Evolutionary conservation across 2,888 invertebrate genomes (phyloP).

Genomic region (Alloplasta piceator): DNA sequence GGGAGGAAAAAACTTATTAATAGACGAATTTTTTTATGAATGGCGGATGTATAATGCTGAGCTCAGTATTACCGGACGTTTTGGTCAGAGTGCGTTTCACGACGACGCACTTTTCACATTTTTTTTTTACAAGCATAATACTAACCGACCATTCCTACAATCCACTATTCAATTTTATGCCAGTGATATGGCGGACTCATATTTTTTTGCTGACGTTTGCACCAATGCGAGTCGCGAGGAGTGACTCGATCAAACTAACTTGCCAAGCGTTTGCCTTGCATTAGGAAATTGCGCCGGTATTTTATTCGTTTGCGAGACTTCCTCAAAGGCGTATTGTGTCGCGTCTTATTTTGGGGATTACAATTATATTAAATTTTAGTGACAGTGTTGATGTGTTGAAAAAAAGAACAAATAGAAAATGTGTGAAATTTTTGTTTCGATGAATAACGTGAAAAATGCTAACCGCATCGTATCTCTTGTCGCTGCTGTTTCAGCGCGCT

Average conservation of each 20-base stretch:
- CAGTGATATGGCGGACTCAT: slow-evolving; percentile 45
- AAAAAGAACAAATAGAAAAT: background rate
- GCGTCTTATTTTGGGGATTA: no score
- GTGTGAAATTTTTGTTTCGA: background rate
- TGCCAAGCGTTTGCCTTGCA: slow-evolving; percentile 36
- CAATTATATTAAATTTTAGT: no score
- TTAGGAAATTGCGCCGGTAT: slow-evolving; percentile 17
- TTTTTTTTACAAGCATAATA: no score
- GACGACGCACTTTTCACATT: background rate
- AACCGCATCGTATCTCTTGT: slow-evolving; percentile 75
- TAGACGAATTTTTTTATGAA: slow-evolving; percentile 62
- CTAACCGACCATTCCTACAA: slow-evolving; percentile 1
- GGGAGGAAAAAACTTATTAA: slow-evolving; percentile 62
- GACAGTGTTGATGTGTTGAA: no score
- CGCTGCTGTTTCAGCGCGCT: slow-evolving; percentile 80
- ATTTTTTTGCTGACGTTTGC: slow-evolving; percentile 48
- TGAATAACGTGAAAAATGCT: slow-evolving; percentile 68
- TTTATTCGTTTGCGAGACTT: background rate
- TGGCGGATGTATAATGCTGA: slow-evolving; percentile 19
- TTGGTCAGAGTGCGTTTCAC: slow-evolving; percentile 35
- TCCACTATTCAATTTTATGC: slow-evolving; percentile 2
- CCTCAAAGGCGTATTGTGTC: no score
- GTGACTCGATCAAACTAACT: slow-evolving; percentile 23
- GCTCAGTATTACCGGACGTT: slow-evolving; percentile 48
- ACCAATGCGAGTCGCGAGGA: slow-evolving; percentile 24